Evolutionary conservation across 2,797 vertebrate genomes (phyloP), one percentile per base, ranked within the genome.

Genomic region (Enteromius anoplus): DNA sequence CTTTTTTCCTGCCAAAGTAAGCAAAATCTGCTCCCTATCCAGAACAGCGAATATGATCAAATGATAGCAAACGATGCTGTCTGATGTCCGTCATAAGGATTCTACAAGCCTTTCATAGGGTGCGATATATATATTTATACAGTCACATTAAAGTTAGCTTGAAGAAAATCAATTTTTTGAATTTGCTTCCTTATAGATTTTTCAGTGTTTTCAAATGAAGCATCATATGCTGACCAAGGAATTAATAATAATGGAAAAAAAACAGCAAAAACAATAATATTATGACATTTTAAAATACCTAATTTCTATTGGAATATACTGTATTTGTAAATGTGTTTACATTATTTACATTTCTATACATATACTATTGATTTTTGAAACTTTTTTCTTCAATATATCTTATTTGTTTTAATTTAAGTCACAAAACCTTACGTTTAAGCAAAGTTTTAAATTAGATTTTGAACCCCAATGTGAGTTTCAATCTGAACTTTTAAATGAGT

Each of bases 1-100:
- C 71, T 81, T 76, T 84, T 86, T 78, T 58, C 66, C 65, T 84
- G 80, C 77, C 83, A 86, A 86, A 86, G 83, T 78, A 86, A 81
- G 82, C 70, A 82, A 83, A 86, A 81, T 81, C 29, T 75, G 32
- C 62, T 81, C 76, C 37, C 47, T 40, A 58, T 70, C 47, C 53
- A 47, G 62, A 81, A 66, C 60, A 71, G 73, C n/a, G 78, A 83
- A 75, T 64, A 72, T 76, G 73, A 85, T 62, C 64, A 65, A 75
- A 82, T 80, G 26, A 71, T 55, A 60, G 42, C 29, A 68, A 75
- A 78, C 37, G 10, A 75, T 80, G 82, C 85, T 49, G 62, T 81
- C 62, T 78, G 81, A 81, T 88, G 65, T 78, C 83, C 78, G 47
- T 80, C 62, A 75, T 40, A 78, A 66, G 32, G 45, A 21, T 40